Base-by-base conservation (phyloP, 2,888 invertebrate species). In the Myopa tessellatipennis region DNA sequence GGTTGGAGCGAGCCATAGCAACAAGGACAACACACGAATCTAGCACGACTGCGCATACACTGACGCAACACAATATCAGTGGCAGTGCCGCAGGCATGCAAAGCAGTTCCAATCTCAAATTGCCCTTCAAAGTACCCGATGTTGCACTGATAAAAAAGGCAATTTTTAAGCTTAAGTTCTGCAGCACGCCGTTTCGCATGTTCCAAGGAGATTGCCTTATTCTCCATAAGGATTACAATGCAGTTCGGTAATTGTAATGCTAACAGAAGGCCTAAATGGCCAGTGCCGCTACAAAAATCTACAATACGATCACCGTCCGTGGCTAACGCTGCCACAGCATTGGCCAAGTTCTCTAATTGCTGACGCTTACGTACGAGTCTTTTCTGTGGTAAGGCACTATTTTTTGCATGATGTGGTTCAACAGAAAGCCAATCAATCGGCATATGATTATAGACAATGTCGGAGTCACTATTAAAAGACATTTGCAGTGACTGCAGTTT, bases 21-120 rank as follows among this genome's bases (percentile, higher is more conserved):
- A 87, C 98, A 98, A 0, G 98, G 98, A 85, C 96, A 97, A 74
- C 96, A 91, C 0, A 97, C 94, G 90, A 98, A 97, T 81, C 94
- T 92, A 0, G 98, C 97, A 77, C 91, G 91, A 16, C 91, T 92
- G 69, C 91, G 90, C 16, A 95, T 91, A 87, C 98, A 98, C 85
- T 94, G 94, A 83, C 95, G 93, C 72, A 98, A 90, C 0, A 98
- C 97, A 79, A 98, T 91, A 89, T 98, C 98, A 2, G 96, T 97
- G 1, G 98, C 98, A 14, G 96, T 94, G 0, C 98, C 98, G 90
- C 98, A 98, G 4, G 98, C 98, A 90, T 98, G 98, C 52, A 98
- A 90, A 4, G 95, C 95, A 55, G 95, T 92, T 0, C 98, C 98
- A 79, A 98, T 92, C 85, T 97, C 92, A 90, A 98, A 96, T 71